Conservation (phyloP, 2,797 vertebrate genomes). For the Sphenodon punctatus region DNA sequence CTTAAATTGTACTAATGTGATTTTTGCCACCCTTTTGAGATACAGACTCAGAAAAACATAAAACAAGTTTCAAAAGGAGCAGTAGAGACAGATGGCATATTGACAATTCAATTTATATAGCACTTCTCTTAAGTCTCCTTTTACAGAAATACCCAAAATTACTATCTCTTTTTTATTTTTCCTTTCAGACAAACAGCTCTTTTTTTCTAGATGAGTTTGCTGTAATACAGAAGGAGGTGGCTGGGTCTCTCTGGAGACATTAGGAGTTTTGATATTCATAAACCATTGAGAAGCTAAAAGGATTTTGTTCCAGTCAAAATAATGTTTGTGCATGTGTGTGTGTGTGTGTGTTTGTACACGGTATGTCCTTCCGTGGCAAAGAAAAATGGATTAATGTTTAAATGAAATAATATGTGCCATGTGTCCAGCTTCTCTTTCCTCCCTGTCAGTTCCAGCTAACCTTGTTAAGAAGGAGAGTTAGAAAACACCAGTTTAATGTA, state of each 20-base stretch:
- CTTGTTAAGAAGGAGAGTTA: conserved; percentile 76
- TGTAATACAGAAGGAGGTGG: neutral
- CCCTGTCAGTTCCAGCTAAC: conserved; percentile 67
- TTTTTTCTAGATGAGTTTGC: conserved; percentile 10
- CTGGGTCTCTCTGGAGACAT: neutral
- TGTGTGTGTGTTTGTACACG: conserved; percentile 3
- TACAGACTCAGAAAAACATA: too few relatives aligned
- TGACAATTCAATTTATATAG: conserved; percentile 50
- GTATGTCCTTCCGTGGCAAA: conserved; percentile 27
- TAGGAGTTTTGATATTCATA: neutral
- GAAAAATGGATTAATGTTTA: conserved; percentile 66
- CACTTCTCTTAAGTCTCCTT: conserved; percentile 17
- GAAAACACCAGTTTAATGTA: conserved; percentile 78
- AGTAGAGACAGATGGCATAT: conserved; percentile 43
- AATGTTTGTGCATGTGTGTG: neutral
- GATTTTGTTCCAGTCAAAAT: conserved; percentile 59
- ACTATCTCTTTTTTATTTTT: neutral
- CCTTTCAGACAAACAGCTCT: neutral
- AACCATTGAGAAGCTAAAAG: neutral
- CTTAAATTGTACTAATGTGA: too few relatives aligned
- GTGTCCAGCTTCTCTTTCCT: conserved; percentile 62
- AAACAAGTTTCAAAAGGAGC: conserved; percentile 42
- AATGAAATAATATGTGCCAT: conserved; percentile 66
- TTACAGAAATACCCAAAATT: neutral
- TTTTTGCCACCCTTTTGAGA: too few relatives aligned